Evolutionary conservation across 2,113 vertebrate genomes (phyloP).

Genomic region (Xerus inauris): DNA sequence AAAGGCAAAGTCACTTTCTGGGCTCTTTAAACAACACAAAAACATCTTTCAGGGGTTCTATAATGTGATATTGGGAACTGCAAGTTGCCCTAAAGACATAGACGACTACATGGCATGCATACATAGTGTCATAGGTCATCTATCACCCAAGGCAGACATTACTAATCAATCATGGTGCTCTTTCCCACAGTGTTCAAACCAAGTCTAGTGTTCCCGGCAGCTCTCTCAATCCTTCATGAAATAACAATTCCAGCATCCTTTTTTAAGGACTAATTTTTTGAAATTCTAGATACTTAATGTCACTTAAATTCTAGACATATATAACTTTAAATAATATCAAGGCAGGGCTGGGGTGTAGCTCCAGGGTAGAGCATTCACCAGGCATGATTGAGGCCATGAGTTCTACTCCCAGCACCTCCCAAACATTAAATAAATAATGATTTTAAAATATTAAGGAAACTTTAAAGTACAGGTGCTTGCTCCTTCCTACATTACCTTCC

Average conservation of each 20-base stretch:
- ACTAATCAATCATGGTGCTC: background rate
- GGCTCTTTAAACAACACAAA: background rate
- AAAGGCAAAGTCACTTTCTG: background rate
- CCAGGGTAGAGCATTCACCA: background rate
- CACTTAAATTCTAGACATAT: background rate
- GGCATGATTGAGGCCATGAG: background rate
- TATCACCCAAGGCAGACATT: background rate
- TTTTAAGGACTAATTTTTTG: no score
- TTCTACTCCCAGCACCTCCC: background rate
- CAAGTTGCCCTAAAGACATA: background rate
- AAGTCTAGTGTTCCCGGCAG: background rate
- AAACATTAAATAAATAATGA: background rate
- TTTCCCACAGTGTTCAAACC: background rate
- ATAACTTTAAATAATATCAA: background rate
- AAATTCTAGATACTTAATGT: background rate
- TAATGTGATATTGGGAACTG: background rate
- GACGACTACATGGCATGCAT: background rate
- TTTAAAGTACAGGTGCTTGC: background rate
- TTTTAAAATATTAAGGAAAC: background rate
- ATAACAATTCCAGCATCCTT: no score
- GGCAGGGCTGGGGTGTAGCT: background rate
- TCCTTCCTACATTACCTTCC: conserved; percentile 16
- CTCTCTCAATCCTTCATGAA: background rate
- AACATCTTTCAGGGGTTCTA: background rate
- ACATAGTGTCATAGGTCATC: background rate